Percentiles rank a stretch among this genome's conserved stretches.
Conservation (phyloP, 2,888 invertebrate genomes). For the Phytoseiulus persimilis region DNA sequence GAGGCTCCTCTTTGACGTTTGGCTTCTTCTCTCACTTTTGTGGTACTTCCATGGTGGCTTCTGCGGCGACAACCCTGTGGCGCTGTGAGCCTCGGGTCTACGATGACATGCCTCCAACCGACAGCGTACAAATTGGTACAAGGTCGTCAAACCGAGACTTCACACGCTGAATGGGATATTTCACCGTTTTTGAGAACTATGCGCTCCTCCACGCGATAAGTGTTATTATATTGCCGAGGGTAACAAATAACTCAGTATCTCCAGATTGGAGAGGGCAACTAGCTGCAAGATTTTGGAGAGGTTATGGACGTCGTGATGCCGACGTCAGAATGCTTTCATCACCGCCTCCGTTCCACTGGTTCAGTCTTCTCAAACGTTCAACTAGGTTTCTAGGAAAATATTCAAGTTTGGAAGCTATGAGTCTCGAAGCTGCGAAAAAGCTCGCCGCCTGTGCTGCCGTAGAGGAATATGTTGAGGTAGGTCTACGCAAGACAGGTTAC, state of each 20-base stretch:
- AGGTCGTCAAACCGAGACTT: too few species aligned
- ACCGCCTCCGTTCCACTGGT: not conserved
- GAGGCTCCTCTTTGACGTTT: not conserved
- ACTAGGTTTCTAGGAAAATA: not conserved
- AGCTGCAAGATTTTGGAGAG: not conserved
- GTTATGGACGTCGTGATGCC: not conserved
- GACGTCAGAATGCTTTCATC: not conserved
- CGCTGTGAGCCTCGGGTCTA: not conserved
- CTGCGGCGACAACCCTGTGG: not conserved
- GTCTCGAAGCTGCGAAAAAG: slow-evolving; percentile 6
- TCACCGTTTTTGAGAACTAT: too few species aligned
- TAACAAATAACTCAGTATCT: not conserved
- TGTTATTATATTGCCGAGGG: too few species aligned
- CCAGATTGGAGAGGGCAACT: not conserved
- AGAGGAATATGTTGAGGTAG: slow-evolving; percentile 23
- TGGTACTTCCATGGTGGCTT: not conserved
- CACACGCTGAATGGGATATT: too few species aligned
- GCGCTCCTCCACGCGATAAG: too few species aligned
- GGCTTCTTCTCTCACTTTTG: not conserved
- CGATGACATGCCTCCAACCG: too few species aligned
- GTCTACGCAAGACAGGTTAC: not conserved
- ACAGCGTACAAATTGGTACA: too few species aligned
- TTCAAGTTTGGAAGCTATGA: not conserved
- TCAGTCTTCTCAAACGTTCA: not conserved
- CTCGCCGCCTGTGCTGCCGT: not conserved